Base-by-base conservation (phyloP, 2,888 invertebrate species). In the Himalopsyche tibetana region DNA sequence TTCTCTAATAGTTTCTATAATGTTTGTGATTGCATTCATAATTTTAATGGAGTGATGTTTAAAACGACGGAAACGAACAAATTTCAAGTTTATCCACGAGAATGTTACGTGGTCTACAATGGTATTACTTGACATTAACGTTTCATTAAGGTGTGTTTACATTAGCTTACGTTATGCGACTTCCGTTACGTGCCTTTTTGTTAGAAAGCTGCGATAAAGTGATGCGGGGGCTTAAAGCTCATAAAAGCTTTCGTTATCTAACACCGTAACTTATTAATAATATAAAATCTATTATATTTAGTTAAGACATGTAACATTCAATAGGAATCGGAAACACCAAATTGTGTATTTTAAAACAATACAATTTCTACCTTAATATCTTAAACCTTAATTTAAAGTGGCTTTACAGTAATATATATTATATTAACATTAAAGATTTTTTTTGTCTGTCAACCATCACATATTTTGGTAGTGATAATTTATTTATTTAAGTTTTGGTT, bases 91-190 rank as follows among this genome's bases (percentile, higher is more conserved):
- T 19, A 63, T 63, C 28, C 19, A 63, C n/a, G 19, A 19, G n/a
- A 63, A 5, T 8, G 63, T 19, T 19, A 28, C 63, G 2, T 28
- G 19, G 63, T 63, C 19, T 19, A 19, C 63, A 19, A 63, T 15
- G 11, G 63, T 28, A 63, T 19, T n/a, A 63, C 63, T 63, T 63
- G 19, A 63, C 63, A 63, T 63, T 63, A 63, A 19, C 63, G 63
- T 63, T 63, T 63, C 63, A 63, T 63, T 63, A 63, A 63, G 63
- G 63, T 63, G 63, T 63, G 63, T 63, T 63, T 63, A 28, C 63
- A 19, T 63, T n/a, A 63, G 5, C 28, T 19, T 19, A 19, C 28
- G 63, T 63, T 63, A 63, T 63, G 63, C 11, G 63, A 63, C 19
- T 63, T 63, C 63, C 63, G 63, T 63, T 63, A 63, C 63, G 63